Conservation (phyloP, 2,113 vertebrate genomes). For the Probosciger aterrimus region DNA sequence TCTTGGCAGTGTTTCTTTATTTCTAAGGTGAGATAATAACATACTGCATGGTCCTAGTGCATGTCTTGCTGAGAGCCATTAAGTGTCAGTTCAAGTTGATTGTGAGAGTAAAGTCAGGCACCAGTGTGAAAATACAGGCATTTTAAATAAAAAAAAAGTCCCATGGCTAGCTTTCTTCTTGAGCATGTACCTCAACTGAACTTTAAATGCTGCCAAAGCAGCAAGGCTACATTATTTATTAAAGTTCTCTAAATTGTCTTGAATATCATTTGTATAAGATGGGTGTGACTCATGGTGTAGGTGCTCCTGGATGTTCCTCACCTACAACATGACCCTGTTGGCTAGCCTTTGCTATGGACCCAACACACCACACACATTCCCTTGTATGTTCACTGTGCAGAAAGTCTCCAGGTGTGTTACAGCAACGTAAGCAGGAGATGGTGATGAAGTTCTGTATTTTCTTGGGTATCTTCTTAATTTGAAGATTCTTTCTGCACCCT, state of each 20-base stretch:
- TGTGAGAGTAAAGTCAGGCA: not conserved
- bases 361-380: fast-evolving
- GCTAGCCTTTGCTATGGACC: not conserved
- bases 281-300: not conserved
- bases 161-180: not conserved
- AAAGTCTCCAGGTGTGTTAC: not conserved
- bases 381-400: not conserved
- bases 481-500: not conserved
- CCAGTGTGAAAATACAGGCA: not conserved
- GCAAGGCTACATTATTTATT: not conserved
- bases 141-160: not conserved
- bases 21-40: not conserved
- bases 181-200: not conserved
- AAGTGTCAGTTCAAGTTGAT: not conserved
- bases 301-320: not conserved
- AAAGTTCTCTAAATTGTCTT: not conserved
- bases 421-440: not conserved
- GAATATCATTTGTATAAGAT: not conserved
- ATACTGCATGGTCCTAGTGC: not conserved
- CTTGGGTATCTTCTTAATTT: not conserved
- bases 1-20: not conserved
- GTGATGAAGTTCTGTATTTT: not conserved
- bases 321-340: not conserved
- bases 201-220: not conserved
- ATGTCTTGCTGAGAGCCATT: not conserved